Base-by-base conservation (phyloP, 2,888 invertebrate species). In the Latheticus oryzae region DNA sequence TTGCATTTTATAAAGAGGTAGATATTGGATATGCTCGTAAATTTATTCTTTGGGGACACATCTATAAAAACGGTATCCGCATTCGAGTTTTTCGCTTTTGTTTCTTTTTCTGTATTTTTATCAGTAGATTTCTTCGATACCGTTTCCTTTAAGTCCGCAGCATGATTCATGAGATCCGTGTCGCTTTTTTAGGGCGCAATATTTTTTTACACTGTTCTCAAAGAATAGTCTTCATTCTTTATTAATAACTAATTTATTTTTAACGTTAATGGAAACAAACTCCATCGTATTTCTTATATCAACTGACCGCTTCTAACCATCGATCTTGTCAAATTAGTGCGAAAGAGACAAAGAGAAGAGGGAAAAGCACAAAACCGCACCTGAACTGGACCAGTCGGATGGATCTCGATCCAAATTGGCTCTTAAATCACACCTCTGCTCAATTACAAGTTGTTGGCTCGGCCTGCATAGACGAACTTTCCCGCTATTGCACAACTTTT, bases 351-450 rank as follows among this genome's bases (percentile, higher is more conserved):
- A 17, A 43, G 28, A 24, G 7, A 16, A 28, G 28, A 16, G 30
- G 32, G 19, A 11, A 4, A 35, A 23, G 19, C 5, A 26, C 3
- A 15, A 35, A 51, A 40, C 51, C 51, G 16, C 57, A 62, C 60
- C 56, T 58, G 61, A 19, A 53, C 53, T 40, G 47, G 54, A 55
- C 51, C 47, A 48, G 37, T 17, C 15, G 15, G 42, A 43, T 32
- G 51, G 58, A 61, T 62, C 45, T 57, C 30, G 56, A 62, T 47
- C 63, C 57, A 66, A 63, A 66, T 66, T 63, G 63, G 56, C 60
- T 58, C 61, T 63, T 66, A 66, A 64, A 64, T 64, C 63, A 61
- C 66, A 63, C 60, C 59, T 52, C 54, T 13, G 54, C 37, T 60
- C 59, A 63, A 63, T 60, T 62, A 62, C 55, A 52, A 58, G 47